Base-by-base conservation (phyloP, 35 echinoderm and acorn worm genomes). In the Anneissia japonica region DNA sequence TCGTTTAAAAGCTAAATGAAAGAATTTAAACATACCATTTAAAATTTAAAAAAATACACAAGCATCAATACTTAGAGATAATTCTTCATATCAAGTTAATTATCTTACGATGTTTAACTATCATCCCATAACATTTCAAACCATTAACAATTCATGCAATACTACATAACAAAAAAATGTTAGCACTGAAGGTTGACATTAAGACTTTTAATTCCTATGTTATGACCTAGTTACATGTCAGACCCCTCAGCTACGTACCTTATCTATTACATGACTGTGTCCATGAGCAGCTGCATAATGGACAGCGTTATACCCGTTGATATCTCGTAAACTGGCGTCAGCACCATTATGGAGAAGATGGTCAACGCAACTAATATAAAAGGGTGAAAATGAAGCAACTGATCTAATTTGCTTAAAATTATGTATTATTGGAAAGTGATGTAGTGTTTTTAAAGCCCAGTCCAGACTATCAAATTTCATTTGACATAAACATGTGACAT, bases 251-350 rank as follows among this genome's bases (percentile, higher is more conserved):
- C n/a, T n/a, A n/a, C n/a, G n/a, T 91, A 98, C 95, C 89, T 93
- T 98, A 56, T 98, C 95, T 46, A 92, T 86, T 13, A 89, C 91
- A 56, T 94, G 43, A 46, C 90, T 91, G 73, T 98, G 95, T 34
- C 95, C 95, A 16, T 82, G 86, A 5, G 95, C 95, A 36, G 95
- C 95, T 23, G 95, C 91, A 64, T 98, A 98, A 35, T 98, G 95
- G 12, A 98, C 86, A 43, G 95, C 84, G 75, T 93, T 93, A 87
- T 93, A 98, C n/a, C 95, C 95, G 82, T 98, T 89, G n/a, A 37
- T 79, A 72, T 98, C 95, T 36, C 92, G 74, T 28, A 98, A 38
- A 38, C 88, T 87, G 21, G 92, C 89, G 85, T 91, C 91, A 21
- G 91, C 95, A 76, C 91, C 93, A 84, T 98, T 93, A 32, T 93